Evolutionary conservation across 2,113 vertebrate species (phyloP).

Genomic region (Lagopus leucura): DNA sequence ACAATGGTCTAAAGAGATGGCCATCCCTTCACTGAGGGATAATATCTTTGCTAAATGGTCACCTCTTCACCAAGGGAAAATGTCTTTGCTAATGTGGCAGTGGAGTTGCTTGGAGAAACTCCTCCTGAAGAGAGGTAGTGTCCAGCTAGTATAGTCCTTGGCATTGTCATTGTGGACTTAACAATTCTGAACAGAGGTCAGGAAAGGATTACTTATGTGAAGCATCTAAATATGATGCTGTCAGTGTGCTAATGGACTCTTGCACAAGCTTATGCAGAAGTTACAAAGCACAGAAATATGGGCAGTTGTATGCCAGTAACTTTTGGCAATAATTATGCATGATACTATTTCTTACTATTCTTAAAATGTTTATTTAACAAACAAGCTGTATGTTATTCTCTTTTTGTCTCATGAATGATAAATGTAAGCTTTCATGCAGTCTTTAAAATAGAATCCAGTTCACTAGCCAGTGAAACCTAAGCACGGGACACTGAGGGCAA

Average conservation of each 20-base stretch:
- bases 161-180: background rate
- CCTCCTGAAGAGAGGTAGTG: background rate
- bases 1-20: background rate
- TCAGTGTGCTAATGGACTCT: background rate
- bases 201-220: background rate
- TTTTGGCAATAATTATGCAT: background rate
- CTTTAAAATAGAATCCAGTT: background rate
- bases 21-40: background rate
- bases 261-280: background rate
- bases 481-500: background rate
- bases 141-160: background rate
- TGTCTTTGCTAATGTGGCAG: background rate
- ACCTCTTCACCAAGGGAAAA: background rate
- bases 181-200: background rate
- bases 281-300: background rate
- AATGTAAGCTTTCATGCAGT: background rate
- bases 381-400: background rate
- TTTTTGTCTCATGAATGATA: background rate
- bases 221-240: background rate
- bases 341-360: background rate
- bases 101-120: background rate
- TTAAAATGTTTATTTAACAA: background rate
- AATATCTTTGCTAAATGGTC: background rate
- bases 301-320: background rate
- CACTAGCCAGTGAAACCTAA: background rate